A percentile compares a stretch with the other conserved stretches of the same genome.
Evolutionary conservation across 2,797 vertebrate genomes (phyloP).

Genomic region (Columba guinea): DNA sequence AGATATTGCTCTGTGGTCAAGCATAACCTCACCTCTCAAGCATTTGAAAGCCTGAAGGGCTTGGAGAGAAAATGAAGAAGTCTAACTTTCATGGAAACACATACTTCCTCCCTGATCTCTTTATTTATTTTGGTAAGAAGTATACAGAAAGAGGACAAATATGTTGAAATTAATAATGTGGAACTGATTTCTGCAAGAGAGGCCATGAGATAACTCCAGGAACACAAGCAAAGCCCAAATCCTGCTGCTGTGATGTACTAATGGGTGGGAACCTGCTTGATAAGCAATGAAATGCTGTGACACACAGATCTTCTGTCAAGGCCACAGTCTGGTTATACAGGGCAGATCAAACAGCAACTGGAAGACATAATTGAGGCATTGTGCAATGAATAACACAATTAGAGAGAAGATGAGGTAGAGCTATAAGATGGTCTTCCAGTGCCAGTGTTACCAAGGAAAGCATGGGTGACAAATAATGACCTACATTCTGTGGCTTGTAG

Average conservation of each 20-base stretch:
- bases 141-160: not conserved
- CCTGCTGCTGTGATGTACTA: not conserved
- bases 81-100: not conserved
- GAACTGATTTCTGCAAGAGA: not conserved
- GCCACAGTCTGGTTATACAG: not conserved
- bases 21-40: not conserved
- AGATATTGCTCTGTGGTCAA: not conserved
- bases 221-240: not conserved
- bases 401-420: not conserved
- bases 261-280: accelerated
- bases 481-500: too few species aligned
- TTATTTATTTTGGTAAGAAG: slow-evolving; percentile 1
- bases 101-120: not conserved
- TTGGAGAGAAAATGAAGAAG: slow-evolving; percentile 1
- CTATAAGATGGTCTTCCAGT: not conserved
- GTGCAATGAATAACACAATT: not conserved
- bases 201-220: not conserved
- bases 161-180: not conserved
- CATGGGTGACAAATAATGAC: not conserved
- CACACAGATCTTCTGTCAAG: not conserved
- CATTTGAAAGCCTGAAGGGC: not conserved
- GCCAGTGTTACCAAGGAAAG: not conserved
- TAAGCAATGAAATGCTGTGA: accelerated
- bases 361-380: not conserved
- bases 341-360: not conserved